Base-by-base conservation (phyloP, 2,888 invertebrate genomes). In the Craniophora ligustri region DNA sequence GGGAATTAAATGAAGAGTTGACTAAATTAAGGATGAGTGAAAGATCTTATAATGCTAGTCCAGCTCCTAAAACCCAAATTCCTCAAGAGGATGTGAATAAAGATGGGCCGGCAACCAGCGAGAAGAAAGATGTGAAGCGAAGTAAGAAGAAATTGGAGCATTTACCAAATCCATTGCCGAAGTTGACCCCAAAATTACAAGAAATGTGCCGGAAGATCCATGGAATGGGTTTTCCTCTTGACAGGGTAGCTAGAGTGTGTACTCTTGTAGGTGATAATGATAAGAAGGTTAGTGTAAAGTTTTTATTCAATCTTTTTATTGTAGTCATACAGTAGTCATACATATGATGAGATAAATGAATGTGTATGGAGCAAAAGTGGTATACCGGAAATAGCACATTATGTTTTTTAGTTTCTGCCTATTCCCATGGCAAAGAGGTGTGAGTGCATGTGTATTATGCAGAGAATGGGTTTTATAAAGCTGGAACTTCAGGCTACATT, bases 151-250 rank as follows among this genome's bases (percentile, higher is more conserved):
- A 84, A 77, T 46, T 67, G 0, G 91, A 89, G 39, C 73, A 82
- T 18, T 73, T 92, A 36, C 89, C 89, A 1, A 92, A 92, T 67
- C 92, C 92, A 1, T 86, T 79, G 78, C 85, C 87, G 10, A 87
- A 89, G 57, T 68, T 92, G 69, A 88, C 94, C 19, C 82, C 88
- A 8, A 92, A 94, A 44, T 89, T 95, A 49, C 96, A 96, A 84
- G 94, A 92, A 30, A 92, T 97, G 78, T 97, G 96, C 45, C 94
- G 95, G 77, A 95, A 95, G 66, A 95, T 98, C 54, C 95, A 96
- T 77, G 95, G 95, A 58, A 98, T 98, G 98, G 98, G 98, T 1
- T 98, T 98, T 82, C 96, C 97, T 0, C 83, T 97, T 44, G 95
- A 96, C 53, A 95, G 97, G 84, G 97, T 97, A 13, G 96, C 97